Evolutionary conservation across 2,888 invertebrate species (phyloP), one percentile per base, ranked within the genome.

Genomic region (Microctonus hyperodae): DNA sequence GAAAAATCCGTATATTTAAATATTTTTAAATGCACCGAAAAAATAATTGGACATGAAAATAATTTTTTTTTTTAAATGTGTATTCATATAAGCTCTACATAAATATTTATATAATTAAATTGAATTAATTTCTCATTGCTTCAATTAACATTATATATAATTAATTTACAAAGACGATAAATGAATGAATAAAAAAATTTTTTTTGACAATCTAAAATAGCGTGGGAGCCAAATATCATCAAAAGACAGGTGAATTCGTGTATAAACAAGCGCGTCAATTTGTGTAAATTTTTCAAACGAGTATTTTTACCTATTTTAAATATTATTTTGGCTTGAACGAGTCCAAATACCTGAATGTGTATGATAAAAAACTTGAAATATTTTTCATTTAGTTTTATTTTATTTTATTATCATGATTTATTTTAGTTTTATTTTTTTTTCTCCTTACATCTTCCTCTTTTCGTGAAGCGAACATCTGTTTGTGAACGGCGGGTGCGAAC

Each of bases 401-500:
- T 37, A n/a, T 37, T 4, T n/a, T 37, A 37, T n/a, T 37, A 37
- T 37, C n/a, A n/a, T 37, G 4, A 5, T 4, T 37, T 37, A 4
- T 11, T 37, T 37, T 37, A 37, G 4, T 11, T 37, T 5, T 11
- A n/a, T 13, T 9, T 13, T 37, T 37, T 11, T 13, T 37, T 37
- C n/a, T n/a, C n/a, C n/a, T n/a, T n/a, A n/a, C n/a, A n/a, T n/a
- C n/a, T n/a, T n/a, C 37, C 4, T 37, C 2, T 37, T 37, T 6
- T 35, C 11, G 7, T 35, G 1, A 2, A n/a, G n/a, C 11, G 35
- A n/a, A 37, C 13, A 37, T 37, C 13, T n/a, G n/a, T 37, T 37
- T 3, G 64, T 65, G 64, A 69, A 20, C 68, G 64, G 66, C 69
- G 69, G 70, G 72, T 69, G 72, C 70, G 72, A 72, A 68, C 63